Conservation (phyloP, 2,797 vertebrate species). For the Sphenodon punctatus region DNA sequence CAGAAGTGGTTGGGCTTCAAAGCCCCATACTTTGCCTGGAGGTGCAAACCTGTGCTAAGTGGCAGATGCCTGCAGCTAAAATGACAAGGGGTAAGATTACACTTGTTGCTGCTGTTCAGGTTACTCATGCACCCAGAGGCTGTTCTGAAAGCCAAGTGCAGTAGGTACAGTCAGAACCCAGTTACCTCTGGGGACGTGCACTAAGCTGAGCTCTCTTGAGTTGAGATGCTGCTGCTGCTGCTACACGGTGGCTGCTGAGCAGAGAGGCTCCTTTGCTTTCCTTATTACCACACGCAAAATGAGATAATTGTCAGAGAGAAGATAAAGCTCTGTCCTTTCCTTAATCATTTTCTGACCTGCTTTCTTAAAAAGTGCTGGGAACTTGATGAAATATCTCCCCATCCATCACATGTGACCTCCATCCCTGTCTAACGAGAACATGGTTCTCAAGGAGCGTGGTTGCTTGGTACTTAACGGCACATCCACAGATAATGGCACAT, state of each 20-base stretch:
- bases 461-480: neutral
- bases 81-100: rapidly evolving
- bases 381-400: neutral
- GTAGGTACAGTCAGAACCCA: rapidly evolving
- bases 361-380: neutral
- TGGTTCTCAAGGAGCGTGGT: neutral
- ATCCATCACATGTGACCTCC: neutral
- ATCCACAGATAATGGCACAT: neutral
- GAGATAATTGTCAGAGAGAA: neutral
- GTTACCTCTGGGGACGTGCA: rapidly evolving
- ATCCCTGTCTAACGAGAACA: neutral
- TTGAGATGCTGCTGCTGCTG: too few relatives aligned
- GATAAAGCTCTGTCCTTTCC: neutral
- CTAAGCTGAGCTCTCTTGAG: too few relatives aligned
- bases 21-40: neutral
- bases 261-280: neutral
- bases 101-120: rapidly evolving
- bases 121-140: rapidly evolving
- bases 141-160: neutral
- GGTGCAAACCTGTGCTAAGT: neutral
- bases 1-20: neutral
- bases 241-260: neutral
- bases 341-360: neutral
- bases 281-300: neutral
- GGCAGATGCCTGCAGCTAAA: neutral